Conservation (phyloP, 1,140 invertebrate species). For the Uloborus diversus region DNA sequence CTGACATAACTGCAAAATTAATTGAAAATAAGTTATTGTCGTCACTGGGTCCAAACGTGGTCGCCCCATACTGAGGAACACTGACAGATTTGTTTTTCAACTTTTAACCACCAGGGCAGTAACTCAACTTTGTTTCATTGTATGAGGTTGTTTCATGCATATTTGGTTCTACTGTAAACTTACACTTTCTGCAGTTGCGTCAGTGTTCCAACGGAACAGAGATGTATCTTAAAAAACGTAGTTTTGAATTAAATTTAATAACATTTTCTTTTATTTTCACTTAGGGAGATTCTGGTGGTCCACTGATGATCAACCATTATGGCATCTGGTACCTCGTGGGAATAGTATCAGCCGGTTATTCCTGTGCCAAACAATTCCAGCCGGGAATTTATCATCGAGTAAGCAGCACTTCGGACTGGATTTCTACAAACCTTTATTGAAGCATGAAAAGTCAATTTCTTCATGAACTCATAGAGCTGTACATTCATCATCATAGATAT, state of each 20-base stretch:
- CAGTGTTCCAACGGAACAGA: no score
- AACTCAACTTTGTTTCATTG: no score
- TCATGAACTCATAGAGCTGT: not conserved
- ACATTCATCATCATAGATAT: not conserved
- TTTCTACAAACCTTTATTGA: slow-evolving; percentile 68
- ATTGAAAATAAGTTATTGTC: no score
- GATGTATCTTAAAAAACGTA: no score
- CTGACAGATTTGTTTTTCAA: no score
- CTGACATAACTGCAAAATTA: no score
- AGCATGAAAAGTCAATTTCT: not conserved
- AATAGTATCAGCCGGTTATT: slow-evolving; percentile 86
- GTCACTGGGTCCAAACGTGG: no score
- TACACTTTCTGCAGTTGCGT: no score
- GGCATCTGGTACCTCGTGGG: slow-evolving; percentile 81
- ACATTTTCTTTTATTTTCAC: not conserved
- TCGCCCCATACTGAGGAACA: no score
- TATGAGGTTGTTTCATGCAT: no score
- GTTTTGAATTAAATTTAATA: not conserved
- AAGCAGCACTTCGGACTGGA: slow-evolving; percentile 93
- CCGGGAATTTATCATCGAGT: slow-evolving; percentile 94
- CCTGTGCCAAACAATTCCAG: slow-evolving; percentile 84
- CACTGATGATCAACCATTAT: slow-evolving; percentile 74
- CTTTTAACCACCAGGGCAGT: no score
- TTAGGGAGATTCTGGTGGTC: slow-evolving; percentile 85
- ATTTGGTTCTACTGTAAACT: no score